Evolutionary conservation across 2,113 vertebrate genomes (phyloP).

Genomic region (Myrmophylax atrothorax): DNA sequence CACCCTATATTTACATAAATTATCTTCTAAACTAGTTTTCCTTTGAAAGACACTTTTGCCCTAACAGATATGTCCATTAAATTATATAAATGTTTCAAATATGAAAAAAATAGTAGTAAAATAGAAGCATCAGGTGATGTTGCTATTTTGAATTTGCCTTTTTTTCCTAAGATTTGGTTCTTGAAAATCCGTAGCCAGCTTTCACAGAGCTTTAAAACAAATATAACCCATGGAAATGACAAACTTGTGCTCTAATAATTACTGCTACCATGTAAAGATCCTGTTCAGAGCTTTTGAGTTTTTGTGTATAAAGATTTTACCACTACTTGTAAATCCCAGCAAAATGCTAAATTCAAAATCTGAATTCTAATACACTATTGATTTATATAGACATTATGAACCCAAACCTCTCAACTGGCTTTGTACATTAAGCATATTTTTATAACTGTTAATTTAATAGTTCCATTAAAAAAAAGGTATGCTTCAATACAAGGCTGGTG

Average conservation of each 20-base stretch:
- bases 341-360: constrained; percentile 37
- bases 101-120: constrained; percentile 58
- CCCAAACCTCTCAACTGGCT: constrained; percentile 23
- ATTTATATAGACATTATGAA: constrained; percentile 46
- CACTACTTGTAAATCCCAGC: constrained; percentile 31
- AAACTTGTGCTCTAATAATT: constrained; percentile 8
- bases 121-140: constrained; percentile 50
- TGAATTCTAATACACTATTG: constrained; percentile 39
- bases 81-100: constrained; percentile 67
- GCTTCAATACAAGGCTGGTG: constrained; percentile 17
- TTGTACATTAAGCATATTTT: constrained; percentile 53
- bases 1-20: constrained; percentile 74
- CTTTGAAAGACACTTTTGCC: constrained; percentile 56
- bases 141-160: constrained; percentile 47
- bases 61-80: constrained; percentile 62
- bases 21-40: constrained; percentile 54
- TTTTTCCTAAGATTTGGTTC: constrained; percentile 50
- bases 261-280: constrained; percentile 5
- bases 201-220: not conserved
- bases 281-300: constrained; percentile 10
- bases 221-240: not conserved
- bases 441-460: constrained; percentile 7
- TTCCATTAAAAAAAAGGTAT: constrained; percentile 15
- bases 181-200: constrained; percentile 39
- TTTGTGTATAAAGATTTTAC: constrained; percentile 21